Evolutionary conservation across 2,888 invertebrate species (phyloP).

Genomic region (Tetranychus piercei): DNA sequence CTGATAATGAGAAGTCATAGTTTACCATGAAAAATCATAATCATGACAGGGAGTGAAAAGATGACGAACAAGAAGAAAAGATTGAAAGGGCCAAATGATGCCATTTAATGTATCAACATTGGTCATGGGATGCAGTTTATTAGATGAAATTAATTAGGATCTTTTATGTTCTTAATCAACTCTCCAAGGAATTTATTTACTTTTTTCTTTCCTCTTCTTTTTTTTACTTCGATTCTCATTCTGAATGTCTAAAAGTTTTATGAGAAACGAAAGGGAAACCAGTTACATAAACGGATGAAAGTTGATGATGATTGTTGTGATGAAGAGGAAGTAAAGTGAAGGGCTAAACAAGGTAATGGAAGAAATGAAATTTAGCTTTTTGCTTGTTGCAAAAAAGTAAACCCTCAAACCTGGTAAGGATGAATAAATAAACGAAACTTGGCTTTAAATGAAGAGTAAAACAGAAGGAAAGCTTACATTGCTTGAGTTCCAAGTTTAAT

Average conservation of each 20-base stretch:
- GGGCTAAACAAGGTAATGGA: not conserved
- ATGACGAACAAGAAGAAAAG: no score
- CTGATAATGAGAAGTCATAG: not conserved
- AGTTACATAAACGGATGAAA: not conserved
- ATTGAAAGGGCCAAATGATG: no score
- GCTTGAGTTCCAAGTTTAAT: not conserved
- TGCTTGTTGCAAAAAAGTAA: not conserved
- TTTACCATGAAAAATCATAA: not conserved
- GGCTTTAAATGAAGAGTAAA: not conserved
- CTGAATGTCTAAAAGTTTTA: not conserved
- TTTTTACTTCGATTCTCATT: not conserved
- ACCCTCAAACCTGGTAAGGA: not conserved
- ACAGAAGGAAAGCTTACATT: not conserved
- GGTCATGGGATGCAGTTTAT: not conserved
- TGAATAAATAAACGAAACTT: slow-evolving; percentile 1
- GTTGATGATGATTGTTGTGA: not conserved
- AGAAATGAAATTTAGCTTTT: not conserved
- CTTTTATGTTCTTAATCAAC: not conserved
- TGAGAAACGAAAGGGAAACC: not conserved
- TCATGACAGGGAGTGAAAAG: not conserved
- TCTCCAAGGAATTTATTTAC: not conserved
- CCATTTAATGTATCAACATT: not conserved
- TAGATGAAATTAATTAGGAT: not conserved
- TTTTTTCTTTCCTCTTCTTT: no score
- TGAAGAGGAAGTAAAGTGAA: not conserved